Conservation (phyloP, 35 echinoderm and acorn worm species). For the Amphiura filiformis region DNA sequence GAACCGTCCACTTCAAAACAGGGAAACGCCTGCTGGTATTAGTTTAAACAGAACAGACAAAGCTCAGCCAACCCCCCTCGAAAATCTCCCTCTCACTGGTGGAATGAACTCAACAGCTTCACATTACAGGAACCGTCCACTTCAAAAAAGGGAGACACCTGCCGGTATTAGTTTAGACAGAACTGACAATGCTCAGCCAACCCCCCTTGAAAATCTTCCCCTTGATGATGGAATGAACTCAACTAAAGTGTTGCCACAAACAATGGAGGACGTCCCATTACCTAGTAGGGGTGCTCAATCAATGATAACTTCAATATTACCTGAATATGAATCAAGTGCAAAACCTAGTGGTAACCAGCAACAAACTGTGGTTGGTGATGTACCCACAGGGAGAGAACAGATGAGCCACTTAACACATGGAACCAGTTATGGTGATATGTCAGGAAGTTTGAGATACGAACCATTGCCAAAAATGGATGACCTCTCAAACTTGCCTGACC, state of each 20-base stretch:
- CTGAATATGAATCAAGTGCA: neutral
- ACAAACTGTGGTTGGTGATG: neutral
- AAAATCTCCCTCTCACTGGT: too few species aligned
- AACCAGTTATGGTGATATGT: neutral
- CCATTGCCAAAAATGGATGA: neutral
- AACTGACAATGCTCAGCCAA: too few species aligned
- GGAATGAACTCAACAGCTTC: neutral
- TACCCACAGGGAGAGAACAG: too few species aligned
- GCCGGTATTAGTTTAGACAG: too few species aligned
- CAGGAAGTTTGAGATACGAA: neutral
- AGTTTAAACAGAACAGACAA: too few species aligned
- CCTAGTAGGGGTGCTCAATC: neutral
- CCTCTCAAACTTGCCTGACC: neutral
- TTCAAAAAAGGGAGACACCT: neutral
- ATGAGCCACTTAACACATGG: too few species aligned
- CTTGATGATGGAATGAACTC: neutral
- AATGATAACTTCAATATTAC: neutral
- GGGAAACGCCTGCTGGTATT: neutral
- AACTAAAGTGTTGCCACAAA: neutral
- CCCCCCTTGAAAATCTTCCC: neutral
- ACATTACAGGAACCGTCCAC: neutral
- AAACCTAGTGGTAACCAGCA: neutral
- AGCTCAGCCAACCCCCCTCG: too few species aligned
- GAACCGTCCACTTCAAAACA: neutral
- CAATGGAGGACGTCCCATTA: neutral